phyloP scores from a whole-genome alignment of 2,888 invertebrate genomes.

The Subacronicta megacephala region DNA sequence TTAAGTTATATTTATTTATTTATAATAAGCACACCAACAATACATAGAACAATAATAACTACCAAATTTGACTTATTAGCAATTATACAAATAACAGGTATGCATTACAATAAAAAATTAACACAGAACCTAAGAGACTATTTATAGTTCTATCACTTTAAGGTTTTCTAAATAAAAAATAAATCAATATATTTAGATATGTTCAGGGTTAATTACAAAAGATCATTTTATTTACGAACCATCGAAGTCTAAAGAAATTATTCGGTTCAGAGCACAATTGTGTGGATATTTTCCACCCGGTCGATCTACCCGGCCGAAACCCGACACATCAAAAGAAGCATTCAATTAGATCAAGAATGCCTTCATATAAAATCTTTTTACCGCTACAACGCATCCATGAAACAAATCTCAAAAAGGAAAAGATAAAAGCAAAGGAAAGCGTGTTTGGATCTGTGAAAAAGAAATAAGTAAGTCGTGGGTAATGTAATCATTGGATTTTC shows the following conservation, averaged over 20 bases:
- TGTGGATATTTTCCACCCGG: constrained; percentile 64
- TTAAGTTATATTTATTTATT: no score
- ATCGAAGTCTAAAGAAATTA: constrained; percentile 53
- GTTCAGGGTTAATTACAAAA: constrained; percentile 25
- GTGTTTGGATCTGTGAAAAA: constrained; percentile 7
- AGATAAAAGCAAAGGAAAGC: constrained; percentile 4
- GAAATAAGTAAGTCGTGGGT: constrained; percentile 2
- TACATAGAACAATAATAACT: no score
- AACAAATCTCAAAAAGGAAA: constrained; percentile 12
- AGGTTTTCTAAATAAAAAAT: no score
- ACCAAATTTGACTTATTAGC: no score
- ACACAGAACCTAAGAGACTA: no score
- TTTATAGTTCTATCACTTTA: no score
- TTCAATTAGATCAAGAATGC: constrained; percentile 51
- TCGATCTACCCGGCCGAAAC: constrained; percentile 42
- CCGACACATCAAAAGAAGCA: constrained; percentile 62
- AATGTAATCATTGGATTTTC: neutral
- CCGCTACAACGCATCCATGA: neutral
- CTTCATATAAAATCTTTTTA: constrained; percentile 15
- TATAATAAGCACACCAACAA: no score
- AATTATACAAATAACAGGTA: no score
- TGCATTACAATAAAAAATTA: no score
- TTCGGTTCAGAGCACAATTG: constrained; percentile 60
- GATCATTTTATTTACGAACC: constrained; percentile 37
- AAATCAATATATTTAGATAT: no score